Conservation (phyloP, 2,113 vertebrate genomes). For the Syngnathus floridae region DNA sequence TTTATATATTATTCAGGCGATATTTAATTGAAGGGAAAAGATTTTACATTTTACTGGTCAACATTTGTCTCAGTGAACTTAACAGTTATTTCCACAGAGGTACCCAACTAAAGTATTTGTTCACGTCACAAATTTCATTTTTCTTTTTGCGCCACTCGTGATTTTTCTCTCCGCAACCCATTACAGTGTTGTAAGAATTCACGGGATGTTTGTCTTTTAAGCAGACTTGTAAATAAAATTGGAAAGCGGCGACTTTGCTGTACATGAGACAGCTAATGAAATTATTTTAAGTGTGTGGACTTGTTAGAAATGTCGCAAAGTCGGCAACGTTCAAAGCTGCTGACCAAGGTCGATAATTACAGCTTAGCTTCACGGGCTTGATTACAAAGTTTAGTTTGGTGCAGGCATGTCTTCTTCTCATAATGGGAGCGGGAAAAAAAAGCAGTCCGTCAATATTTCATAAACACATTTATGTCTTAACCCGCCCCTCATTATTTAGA, state of each 20-base stretch:
- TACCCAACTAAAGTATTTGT: not conserved
- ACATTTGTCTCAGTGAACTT: not conserved
- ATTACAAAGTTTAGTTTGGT: not conserved
- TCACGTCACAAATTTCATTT: not conserved
- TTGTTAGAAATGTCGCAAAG: not conserved
- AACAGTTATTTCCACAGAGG: not conserved
- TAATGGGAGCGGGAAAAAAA: slow-evolving; percentile 5
- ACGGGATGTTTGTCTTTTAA: slow-evolving; percentile 13
- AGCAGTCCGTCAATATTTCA: slow-evolving; percentile 31
- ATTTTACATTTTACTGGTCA: no score
- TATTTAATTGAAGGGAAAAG: not conserved
- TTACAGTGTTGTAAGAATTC: not conserved
- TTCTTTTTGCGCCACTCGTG: not conserved
- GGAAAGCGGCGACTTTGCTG: slow-evolving; percentile 4
- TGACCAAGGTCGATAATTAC: not conserved
- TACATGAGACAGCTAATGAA: not conserved
- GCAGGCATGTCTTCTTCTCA: slow-evolving; percentile 1
- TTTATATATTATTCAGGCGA: slow-evolving; percentile 51
- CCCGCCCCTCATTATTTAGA: slow-evolving; percentile 48
- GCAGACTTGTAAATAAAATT: slow-evolving; percentile 41
- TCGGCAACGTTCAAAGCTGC: not conserved
- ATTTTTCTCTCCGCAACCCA: not conserved
- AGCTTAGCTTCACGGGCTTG: not conserved
- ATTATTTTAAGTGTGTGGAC: not conserved
- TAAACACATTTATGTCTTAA: slow-evolving; percentile 32